phyloP scores from a whole-genome alignment of 2,797 vertebrate genomes.

The Danionella dracula region DNA sequence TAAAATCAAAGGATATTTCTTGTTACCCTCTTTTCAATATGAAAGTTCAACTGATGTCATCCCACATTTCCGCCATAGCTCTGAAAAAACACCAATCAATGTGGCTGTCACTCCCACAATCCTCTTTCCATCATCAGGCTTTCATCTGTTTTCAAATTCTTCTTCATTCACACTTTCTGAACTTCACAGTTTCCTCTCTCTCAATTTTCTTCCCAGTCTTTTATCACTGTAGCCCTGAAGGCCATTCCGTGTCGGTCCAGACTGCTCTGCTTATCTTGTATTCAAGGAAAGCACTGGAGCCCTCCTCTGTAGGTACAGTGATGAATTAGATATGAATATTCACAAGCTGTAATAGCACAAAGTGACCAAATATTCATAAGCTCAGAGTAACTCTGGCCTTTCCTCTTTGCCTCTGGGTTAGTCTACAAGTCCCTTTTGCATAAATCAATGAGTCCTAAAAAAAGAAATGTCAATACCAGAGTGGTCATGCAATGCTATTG shows the following conservation, averaged over 20 bases:
- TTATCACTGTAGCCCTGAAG: conserved; percentile 18
- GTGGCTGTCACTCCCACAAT: conserved; percentile 9
- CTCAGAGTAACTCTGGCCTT: conserved; percentile 17
- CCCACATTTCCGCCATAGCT: background rate
- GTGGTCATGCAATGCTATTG: background rate
- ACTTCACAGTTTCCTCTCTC: background rate
- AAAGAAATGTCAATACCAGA: conserved; percentile 18
- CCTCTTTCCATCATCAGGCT: conserved; percentile 12
- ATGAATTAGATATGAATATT: conserved; percentile 44
- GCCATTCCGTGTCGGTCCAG: background rate
- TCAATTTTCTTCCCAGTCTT: background rate
- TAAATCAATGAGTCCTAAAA: conserved; percentile 24
- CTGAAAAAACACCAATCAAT: conserved; percentile 21
- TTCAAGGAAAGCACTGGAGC: conserved; percentile 3
- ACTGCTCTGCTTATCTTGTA: conserved; percentile 12
- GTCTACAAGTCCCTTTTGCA: background rate
- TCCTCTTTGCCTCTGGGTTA: background rate
- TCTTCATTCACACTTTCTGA: background rate
- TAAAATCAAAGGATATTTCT: background rate
- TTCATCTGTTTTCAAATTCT: conserved; percentile 11
- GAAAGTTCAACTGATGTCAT: conserved; percentile 7
- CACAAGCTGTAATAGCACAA: conserved; percentile 31
- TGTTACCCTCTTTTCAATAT: conserved; percentile 10
- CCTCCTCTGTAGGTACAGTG: conserved; percentile 12
- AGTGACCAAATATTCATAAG: conserved; percentile 43